Conservation (phyloP, 2,113 vertebrate species). For the Microtus ochrogaster region DNA sequence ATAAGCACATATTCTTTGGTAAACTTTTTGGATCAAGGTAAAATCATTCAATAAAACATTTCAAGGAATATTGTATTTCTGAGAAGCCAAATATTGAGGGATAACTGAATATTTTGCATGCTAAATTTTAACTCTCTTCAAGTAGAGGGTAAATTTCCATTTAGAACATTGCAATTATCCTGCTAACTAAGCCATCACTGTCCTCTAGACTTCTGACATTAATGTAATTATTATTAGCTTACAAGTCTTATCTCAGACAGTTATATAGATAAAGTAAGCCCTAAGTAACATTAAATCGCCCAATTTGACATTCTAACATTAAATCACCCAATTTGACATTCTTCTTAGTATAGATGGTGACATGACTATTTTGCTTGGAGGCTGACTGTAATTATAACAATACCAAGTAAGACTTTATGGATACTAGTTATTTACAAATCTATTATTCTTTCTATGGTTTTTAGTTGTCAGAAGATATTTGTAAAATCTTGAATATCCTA, state of each 20-base stretch:
- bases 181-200: constrained; percentile 84
- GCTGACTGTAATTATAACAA: constrained; percentile 63
- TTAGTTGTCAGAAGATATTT: neutral
- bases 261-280: constrained; percentile 75
- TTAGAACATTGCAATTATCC: constrained; percentile 80
- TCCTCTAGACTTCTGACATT: constrained; percentile 80
- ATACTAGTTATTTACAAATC: constrained; percentile 62
- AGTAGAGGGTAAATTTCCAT: constrained; percentile 73
- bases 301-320: constrained; percentile 69
- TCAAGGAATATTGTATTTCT: constrained; percentile 56
- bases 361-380: constrained; percentile 64
- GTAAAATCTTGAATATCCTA: constrained; percentile 27
- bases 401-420: constrained; percentile 37
- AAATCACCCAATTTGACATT: constrained; percentile 72
- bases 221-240: constrained; percentile 84
- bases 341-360: constrained; percentile 64
- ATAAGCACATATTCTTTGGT: neutral
- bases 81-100: constrained; percentile 46
- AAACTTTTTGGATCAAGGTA: neutral
- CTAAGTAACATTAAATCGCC: constrained; percentile 76
- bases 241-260: constrained; percentile 79
- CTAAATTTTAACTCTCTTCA: constrained; percentile 66
- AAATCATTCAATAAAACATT: constrained; percentile 8
- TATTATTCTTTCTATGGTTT: constrained; percentile 39
- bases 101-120: constrained; percentile 51